Base-by-base conservation (phyloP, 2,888 invertebrate species). In the Tetrapedia diversipes region DNA sequence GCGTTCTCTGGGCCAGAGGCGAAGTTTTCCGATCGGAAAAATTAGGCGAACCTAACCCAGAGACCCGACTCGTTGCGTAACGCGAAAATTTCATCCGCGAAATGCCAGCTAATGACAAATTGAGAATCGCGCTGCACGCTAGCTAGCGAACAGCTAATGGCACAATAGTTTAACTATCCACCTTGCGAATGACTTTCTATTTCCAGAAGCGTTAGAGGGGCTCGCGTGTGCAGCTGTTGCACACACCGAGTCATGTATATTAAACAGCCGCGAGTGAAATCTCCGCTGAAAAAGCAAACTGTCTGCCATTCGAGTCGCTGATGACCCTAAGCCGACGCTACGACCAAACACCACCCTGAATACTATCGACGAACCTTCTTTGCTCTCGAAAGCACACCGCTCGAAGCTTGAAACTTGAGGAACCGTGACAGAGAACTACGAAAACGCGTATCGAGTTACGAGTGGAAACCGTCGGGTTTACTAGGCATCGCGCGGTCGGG, bases 141-240 rank as follows among this genome's bases (percentile, higher is more conserved):
- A 22, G 49, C 41, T 41, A 8, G 49, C 29, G 14, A 22, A 8
- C 19, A 53, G 11, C 67, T 59, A 65, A 71, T 71, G 70, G 71
- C 70, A 66, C 61, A 61, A 67, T 47, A 49, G 47, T 53, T 71
- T 67, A 78, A 47, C 70, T 51, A 67, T 78, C 72, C 77, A 71
- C 78, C 78, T 67, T 59, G 69, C 72, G 65, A 61, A 63, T 74
- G 79, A 79, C 79, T 79, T 79, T 79, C 79, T 79, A 79, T 79
- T 79, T 78, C 78, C 78, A 78, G 78, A 72, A 72, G 66, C 63
- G 66, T 78, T 78, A 64, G 66, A 67, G 75, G 53, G 78, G 29
- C 54, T 59, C 39, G 65, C 57, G 65, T 57, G 60, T 65, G 77
- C 78, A 77, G 71, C 78, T 66, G 77, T 69, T 71, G 77, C 78